Base-by-base conservation (phyloP, 2,113 vertebrate genomes). In the Xenopus borealis region DNA sequence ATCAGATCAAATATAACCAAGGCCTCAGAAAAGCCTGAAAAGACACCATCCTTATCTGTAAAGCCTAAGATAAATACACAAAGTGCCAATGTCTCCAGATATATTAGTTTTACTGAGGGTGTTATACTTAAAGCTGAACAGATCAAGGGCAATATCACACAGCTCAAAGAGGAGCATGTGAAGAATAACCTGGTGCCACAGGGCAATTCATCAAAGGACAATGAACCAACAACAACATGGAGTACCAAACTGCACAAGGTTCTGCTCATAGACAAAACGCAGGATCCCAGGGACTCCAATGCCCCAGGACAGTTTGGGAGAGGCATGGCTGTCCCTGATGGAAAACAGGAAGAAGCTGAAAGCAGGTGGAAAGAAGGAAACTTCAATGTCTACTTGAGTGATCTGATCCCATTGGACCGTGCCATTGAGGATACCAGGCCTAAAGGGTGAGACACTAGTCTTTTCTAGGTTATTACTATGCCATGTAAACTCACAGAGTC, bases 331-430 rank as follows among this genome's bases (percentile, higher is more conserved):
- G 91, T 94, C 46, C 89, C 90, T 0, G 83, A 19, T 0, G 88
- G 87, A 0, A 92, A 95, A 67, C 84, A 94, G 53, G 78, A 81
- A 12, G 91, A 95, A 72, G 91, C 92, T 53, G 89, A 85, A 69
- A 90, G 82, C 13, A 88, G 94, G 58, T 99, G 97, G 97, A 91
- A 91, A 1, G 97, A 99, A 84, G 97, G 97, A 10, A 89, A 95
- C 72, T 99, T 99, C 70, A 99, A 99, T 0, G 97, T 98, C 81
- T 96, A 93, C 84, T 90, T 98, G 81, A 99, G 96, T 1, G 94
- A 99, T 10, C 50, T 94, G 87, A 99, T 99, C 78, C 97, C 97
- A 0, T 77, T 98, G 71, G 97, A 99, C 81, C 88, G 97, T 58
- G 95, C 93, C 71, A 72, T 99, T 13, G 83, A 89, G 0, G 97